phyloP scores from a whole-genome alignment of 2,888 invertebrate species.

The Vesta saturnalis region DNA sequence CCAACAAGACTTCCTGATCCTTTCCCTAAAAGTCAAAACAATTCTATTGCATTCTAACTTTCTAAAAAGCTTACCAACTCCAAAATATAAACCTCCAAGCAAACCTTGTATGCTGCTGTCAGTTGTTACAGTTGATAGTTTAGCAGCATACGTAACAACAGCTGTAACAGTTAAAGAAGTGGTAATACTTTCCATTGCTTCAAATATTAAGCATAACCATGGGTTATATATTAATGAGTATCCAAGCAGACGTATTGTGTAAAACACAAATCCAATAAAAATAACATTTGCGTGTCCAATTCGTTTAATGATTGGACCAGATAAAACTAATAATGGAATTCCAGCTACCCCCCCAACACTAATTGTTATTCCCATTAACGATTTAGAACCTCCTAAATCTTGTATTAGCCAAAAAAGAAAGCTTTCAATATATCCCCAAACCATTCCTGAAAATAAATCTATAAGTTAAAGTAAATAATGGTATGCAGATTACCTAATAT shows the following conservation, averaged over 20 bases:
- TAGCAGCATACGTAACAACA: slow-evolving; percentile 80
- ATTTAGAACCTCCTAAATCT: slow-evolving; percentile 78
- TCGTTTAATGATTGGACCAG: slow-evolving; percentile 77
- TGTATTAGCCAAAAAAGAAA: slow-evolving; percentile 84
- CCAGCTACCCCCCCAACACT: slow-evolving; percentile 82
- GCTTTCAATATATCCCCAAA: slow-evolving; percentile 87
- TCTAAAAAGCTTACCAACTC: slow-evolving; percentile 76
- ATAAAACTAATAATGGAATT: slow-evolving; percentile 78
- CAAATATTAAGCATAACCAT: slow-evolving; percentile 79
- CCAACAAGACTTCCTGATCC: slow-evolving; percentile 80
- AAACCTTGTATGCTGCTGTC: slow-evolving; percentile 81
- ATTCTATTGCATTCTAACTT: not conserved
- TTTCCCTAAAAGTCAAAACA: slow-evolving; percentile 66
- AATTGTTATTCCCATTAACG: slow-evolving; percentile 83
- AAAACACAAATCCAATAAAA: slow-evolving; percentile 80
- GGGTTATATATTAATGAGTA: slow-evolving; percentile 81
- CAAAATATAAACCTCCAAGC: slow-evolving; percentile 82
- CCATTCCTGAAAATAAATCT: slow-evolving; percentile 68
- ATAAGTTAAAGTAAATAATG: not conserved
- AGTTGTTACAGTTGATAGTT: slow-evolving; percentile 76
- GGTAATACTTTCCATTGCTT: slow-evolving; percentile 81
- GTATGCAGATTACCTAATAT: slow-evolving; percentile 69
- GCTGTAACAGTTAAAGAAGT: slow-evolving; percentile 80
- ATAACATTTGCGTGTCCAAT: slow-evolving; percentile 82
- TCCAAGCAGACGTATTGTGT: slow-evolving; percentile 76